Base-by-base conservation (phyloP, 1,140 invertebrate species). In the Whitmania pigra region DNA sequence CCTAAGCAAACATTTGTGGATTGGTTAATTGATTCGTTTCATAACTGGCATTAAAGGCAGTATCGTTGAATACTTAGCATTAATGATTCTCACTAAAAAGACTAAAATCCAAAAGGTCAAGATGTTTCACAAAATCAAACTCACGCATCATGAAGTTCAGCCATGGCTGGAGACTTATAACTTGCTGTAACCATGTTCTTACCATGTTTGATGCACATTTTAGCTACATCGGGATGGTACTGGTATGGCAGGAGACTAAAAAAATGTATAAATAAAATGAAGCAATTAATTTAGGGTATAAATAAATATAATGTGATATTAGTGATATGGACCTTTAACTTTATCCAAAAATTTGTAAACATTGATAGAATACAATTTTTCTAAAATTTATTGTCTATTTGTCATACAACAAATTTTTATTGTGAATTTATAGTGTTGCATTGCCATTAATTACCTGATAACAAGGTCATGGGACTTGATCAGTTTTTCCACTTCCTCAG, bases 111-210 rank as follows among this genome's bases (percentile, higher is more conserved):
- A 49, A 49, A 3, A 49, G 9, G 9, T 13, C 15, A 49, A 49
- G 43, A 49, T 36, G 31, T 36, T 49, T 49, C 43, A 49, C 15
- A 49, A 49, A 49, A 11, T 11, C 15, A 18, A 69, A 82, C 86
- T 86, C 79, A 91, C 89, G 85, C 86, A 18, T 91, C 80, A 76
- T 97, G 88, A 4, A 97, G 80, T 0, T 87, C 86, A 73, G 85
- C 87, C 77, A 99, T 89, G 76, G 90, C 87, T 0, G 91, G 88
- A 7, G 89, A 89, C 29, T 92, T 87, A 77, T 99, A 99, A 72
- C 92, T 96, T 0, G 94, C 94, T 0, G 97, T 99, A 1, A 99
- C 93, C 87, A 99, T 88, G 79, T 99, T 92, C 0, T 88, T 89
- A 60, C 88, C 87, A 71, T 89, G 84, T 3, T 87, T 85, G 53